phyloP scores from a whole-genome alignment of 2,797 vertebrate species.

The Cuniculus paca region DNA sequence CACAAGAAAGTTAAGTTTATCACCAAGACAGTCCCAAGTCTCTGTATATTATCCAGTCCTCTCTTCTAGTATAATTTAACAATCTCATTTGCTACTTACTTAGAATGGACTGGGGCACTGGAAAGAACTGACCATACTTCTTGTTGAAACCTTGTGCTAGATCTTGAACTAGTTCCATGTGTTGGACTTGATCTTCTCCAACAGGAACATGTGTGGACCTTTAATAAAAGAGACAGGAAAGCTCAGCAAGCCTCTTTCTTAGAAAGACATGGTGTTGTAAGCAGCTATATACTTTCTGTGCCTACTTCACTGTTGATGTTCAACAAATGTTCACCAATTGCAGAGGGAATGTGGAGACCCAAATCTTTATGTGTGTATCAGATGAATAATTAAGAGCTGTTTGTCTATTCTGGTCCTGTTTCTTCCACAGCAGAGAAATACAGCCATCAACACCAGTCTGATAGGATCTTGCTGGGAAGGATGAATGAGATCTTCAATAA shows the following conservation, averaged over 20 bases:
- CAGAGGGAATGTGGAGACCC: conserved; percentile 13
- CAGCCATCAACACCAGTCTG: conserved; percentile 62
- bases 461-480: background rate
- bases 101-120: conserved; percentile 93
- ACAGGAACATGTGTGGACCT: conserved; percentile 97
- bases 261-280: conserved; percentile 72
- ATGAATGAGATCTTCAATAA: conserved; percentile 20
- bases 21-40: background rate
- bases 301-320: conserved; percentile 23
- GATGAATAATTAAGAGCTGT: conserved; percentile 52
- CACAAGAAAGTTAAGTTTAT: background rate
- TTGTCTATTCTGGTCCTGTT: conserved; percentile 55
- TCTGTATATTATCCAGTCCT: background rate
- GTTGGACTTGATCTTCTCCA: conserved; percentile 97
- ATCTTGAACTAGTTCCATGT: conserved; percentile 96
- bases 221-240: conserved; percentile 87
- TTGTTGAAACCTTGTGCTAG: conserved; percentile 95
- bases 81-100: conserved; percentile 89
- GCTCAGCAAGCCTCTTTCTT: conserved; percentile 81
- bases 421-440: conserved; percentile 61
- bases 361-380: conserved; percentile 17
- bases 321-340: conserved; percentile 62
- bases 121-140: conserved; percentile 94
- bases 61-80: background rate
- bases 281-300: conserved; percentile 76